Base-by-base conservation (phyloP, 2,888 invertebrate species). In the Hedychridium roseum region DNA sequence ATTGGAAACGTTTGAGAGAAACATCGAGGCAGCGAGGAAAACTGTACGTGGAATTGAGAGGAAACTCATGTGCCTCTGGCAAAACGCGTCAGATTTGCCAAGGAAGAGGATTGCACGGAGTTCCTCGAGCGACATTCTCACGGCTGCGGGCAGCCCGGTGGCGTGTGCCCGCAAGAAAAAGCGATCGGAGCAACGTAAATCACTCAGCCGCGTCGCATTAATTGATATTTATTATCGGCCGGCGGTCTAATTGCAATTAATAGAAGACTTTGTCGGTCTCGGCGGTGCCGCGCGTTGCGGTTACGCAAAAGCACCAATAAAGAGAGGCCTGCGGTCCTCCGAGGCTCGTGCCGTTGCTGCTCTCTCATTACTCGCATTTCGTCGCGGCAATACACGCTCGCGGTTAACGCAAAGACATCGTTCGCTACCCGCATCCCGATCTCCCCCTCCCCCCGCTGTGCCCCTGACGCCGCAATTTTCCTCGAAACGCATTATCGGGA, bases 221-320 rank as follows among this genome's bases (percentile, higher is more conserved):
- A 76, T 75, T 75, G 75, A 76, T 76, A 74, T 73, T 74, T 74
- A 76, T 68, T 68, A 71, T 71, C 64, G 60, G 64, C 56, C 54
- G 51, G 64, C 64, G 68, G 70, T 73, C 66, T 66, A 73, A 74
- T 76, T 70, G 70, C 68, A 71, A 73, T 73, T 73, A 75, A 76
- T 74, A 71, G 61, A 68, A 70, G 68, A 71, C 72, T 74, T 73
- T 73, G 73, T 74, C 74, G 73, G 74, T 65, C 53, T 57, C 56
- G 59, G 57, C 49, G 57, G 51, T 55, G 54, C 60, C 54, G 57
- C 56, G 60, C 62, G 61, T 69, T 74, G 73, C 58, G 74, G 74
- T 73, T 70, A 63, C 60, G 59, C 59, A 61, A 69, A 68, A 69
- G 66, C 57, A 65, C 65, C 71, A 63, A 69, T 70, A 70, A 74